Evolutionary conservation across 2,113 vertebrate species (phyloP).

Genomic region (Anser brachyrhynchus): DNA sequence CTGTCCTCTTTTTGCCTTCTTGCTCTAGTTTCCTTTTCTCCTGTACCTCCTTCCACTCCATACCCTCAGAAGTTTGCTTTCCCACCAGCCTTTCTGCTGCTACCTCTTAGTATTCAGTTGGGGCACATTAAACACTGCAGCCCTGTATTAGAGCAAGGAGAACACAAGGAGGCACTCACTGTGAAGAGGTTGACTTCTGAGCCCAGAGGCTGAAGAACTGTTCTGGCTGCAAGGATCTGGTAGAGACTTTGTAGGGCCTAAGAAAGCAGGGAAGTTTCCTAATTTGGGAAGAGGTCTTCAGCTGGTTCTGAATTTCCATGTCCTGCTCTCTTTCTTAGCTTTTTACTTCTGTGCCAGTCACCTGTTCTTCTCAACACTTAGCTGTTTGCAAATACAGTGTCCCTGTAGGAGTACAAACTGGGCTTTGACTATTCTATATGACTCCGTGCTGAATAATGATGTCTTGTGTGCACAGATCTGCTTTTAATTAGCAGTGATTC

Average conservation of each 20-base stretch:
- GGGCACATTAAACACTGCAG: neutral
- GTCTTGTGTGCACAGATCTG: neutral
- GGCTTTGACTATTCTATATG: neutral
- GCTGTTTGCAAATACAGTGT: neutral
- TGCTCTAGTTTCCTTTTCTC: neutral
- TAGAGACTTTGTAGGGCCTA: neutral
- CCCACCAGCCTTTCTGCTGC: neutral
- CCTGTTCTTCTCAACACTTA: neutral
- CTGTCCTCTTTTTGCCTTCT: neutral
- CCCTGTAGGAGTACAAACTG: neutral
- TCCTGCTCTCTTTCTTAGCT: neutral
- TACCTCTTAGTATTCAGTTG: neutral
- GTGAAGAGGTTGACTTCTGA: neutral
- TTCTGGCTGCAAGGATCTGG: accelerated
- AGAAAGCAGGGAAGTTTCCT: neutral
- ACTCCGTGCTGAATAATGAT: neutral
- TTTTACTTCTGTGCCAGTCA: neutral
- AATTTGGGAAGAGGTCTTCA: neutral
- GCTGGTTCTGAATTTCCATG: neutral
- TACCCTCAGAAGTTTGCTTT: neutral
- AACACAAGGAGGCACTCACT: neutral
- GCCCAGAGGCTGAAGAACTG: neutral
- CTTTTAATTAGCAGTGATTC: neutral
- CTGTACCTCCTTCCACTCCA: neutral
- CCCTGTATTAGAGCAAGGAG: neutral